Conservation (phyloP, 2,888 invertebrate species). For the Leptopterna dolabrata region DNA sequence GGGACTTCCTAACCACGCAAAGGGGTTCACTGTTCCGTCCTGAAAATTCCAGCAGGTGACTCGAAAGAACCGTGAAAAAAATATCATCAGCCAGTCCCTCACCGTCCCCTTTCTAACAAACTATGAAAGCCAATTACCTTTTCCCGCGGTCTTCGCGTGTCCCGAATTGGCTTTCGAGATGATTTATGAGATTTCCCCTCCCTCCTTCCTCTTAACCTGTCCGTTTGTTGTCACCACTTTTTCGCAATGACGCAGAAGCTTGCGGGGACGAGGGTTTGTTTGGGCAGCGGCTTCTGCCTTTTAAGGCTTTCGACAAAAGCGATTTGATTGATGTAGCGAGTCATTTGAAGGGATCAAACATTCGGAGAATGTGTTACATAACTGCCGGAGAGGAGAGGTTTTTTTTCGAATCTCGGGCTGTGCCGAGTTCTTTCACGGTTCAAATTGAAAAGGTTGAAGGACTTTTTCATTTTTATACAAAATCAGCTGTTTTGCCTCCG, state of each 20-base stretch:
- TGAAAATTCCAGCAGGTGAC: neutral
- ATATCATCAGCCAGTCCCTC: neutral
- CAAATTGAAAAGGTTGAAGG: no score
- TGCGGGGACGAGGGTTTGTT: constrained; percentile 21
- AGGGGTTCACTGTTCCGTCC: neutral
- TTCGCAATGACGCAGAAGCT: constrained; percentile 2
- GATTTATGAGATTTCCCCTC: constrained; percentile 45
- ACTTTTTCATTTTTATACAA: no score
- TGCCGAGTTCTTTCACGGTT: neutral
- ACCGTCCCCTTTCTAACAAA: neutral
- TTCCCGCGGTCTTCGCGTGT: constrained; percentile 37
- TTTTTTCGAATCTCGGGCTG: neutral
- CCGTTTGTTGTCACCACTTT: constrained; percentile 42
- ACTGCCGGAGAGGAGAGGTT: constrained; percentile 6
- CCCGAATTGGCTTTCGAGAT: constrained; percentile 42
- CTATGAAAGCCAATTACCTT: constrained; percentile 49
- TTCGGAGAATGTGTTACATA: constrained; percentile 47
- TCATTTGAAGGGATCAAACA: constrained; percentile 54
- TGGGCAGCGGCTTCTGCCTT: constrained; percentile 43
- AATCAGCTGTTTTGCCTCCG: no score
- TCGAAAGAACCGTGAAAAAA: neutral
- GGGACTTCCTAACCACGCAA: neutral
- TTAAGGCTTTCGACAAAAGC: constrained; percentile 48
- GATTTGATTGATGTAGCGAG: constrained; percentile 52
- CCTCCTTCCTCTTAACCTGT: neutral